Evolutionary conservation across 2,113 vertebrate species (phyloP).

Genomic region (Paramormyrops kingsleyae): DNA sequence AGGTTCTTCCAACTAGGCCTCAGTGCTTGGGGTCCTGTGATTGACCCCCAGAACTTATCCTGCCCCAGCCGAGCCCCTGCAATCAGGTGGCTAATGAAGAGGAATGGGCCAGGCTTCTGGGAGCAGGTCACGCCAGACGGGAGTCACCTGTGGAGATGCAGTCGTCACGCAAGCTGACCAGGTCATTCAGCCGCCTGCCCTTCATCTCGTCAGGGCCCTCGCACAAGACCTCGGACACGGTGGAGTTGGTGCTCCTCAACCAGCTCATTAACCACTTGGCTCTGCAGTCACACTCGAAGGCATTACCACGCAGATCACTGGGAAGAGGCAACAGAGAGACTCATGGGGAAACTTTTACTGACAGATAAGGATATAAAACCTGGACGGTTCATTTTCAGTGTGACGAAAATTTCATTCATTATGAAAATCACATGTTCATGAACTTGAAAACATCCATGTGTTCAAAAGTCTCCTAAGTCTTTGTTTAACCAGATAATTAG

Average conservation of each 20-base stretch:
- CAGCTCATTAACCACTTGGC: constrained; percentile 94
- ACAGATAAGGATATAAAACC: background rate
- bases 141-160: constrained; percentile 85
- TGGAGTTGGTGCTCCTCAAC: constrained; percentile 95
- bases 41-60: background rate
- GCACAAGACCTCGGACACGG: constrained; percentile 87
- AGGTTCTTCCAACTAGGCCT: background rate
- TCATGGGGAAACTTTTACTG: background rate
- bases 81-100: background rate
- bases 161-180: constrained; percentile 81
- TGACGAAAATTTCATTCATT: background rate
- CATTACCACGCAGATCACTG: constrained; percentile 94
- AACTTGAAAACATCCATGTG: background rate
- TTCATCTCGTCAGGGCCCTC: constrained; percentile 83
- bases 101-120: background rate
- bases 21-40: background rate
- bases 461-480: background rate
- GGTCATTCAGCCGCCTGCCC: constrained; percentile 88
- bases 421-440: background rate
- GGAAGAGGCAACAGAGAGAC: constrained; percentile 1
- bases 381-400: background rate
- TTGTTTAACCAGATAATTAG: background rate
- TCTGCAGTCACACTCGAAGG: constrained; percentile 93
- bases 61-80: background rate
- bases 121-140: background rate